phyloP scores from a whole-genome alignment of 2,113 vertebrate species.

The Chaenocephalus aceratus region DNA sequence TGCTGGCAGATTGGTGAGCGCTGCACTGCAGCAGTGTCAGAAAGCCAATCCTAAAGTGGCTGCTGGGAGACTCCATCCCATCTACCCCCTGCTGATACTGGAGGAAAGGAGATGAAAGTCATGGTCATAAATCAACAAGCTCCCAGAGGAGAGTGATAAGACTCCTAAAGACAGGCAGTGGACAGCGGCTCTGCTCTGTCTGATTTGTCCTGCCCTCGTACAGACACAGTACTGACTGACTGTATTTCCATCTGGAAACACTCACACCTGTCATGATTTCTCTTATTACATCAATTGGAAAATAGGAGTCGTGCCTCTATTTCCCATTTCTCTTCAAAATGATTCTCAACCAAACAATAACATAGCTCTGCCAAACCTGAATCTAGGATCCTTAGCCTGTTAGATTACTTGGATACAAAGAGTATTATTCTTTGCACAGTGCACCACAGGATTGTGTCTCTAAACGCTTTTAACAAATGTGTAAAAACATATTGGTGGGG shows the following conservation, averaged over 20 bases:
- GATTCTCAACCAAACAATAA: conserved; percentile 27
- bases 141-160: conserved; percentile 53
- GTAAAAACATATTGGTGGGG: no score
- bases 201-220: conserved; percentile 8
- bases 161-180: conserved; percentile 25
- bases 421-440: no score
- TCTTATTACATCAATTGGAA: not conserved
- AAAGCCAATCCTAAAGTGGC: conserved; percentile 68
- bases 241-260: not conserved
- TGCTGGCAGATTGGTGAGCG: conserved; percentile 46
- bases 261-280: conserved; percentile 2
- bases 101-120: conserved; percentile 49
- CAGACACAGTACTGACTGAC: conserved; percentile 25
- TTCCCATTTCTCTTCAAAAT: not conserved
- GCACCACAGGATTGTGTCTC: no score
- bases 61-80: conserved; percentile 63
- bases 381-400: not conserved
- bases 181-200: conserved; percentile 13
- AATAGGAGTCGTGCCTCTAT: no score
- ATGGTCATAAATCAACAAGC: conserved; percentile 59
- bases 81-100: conserved; percentile 70
- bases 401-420: conserved; percentile 1
- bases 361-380: not conserved
- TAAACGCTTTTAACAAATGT: no score
- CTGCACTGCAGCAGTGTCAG: conserved; percentile 73